A percentile compares a stretch with the other conserved stretches of the same genome.
Evolutionary conservation across 2,797 vertebrate genomes (phyloP).

Genomic region (Furcifer pardalis): DNA sequence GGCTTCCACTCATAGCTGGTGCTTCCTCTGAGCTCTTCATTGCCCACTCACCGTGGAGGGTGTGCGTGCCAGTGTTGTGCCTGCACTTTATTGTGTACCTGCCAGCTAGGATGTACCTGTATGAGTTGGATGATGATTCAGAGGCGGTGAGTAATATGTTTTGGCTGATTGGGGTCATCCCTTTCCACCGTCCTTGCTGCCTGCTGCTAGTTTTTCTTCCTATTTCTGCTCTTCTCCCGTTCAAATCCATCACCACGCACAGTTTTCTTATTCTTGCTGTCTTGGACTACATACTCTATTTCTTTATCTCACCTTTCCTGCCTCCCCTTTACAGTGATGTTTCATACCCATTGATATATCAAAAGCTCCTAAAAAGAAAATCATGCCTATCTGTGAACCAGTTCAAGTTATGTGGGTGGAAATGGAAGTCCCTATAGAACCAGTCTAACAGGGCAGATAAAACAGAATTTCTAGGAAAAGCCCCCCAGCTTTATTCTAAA

Average conservation of each 20-base stretch:
- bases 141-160: conserved; percentile 36
- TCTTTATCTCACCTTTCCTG: background rate
- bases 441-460: background rate
- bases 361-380: background rate
- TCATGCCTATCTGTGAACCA: too few relatives aligned
- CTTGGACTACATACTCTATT: background rate
- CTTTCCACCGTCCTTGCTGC: background rate
- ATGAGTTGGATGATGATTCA: conserved; percentile 45
- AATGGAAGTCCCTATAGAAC: background rate
- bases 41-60: background rate
- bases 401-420: background rate
- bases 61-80: background rate
- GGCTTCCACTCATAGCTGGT: background rate
- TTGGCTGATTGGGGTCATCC: background rate
- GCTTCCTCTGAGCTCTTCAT: background rate
- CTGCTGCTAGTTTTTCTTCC: background rate
- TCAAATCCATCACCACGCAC: background rate
- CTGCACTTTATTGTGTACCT: background rate
- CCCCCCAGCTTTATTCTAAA: background rate
- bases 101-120: conserved; percentile 25
- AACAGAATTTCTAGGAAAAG: background rate
- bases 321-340: background rate
- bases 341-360: background rate
- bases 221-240: background rate
- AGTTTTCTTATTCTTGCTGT: background rate